Evolutionary conservation across 2,113 vertebrate species (phyloP).

Genomic region (Leucoraja erinaceus): DNA sequence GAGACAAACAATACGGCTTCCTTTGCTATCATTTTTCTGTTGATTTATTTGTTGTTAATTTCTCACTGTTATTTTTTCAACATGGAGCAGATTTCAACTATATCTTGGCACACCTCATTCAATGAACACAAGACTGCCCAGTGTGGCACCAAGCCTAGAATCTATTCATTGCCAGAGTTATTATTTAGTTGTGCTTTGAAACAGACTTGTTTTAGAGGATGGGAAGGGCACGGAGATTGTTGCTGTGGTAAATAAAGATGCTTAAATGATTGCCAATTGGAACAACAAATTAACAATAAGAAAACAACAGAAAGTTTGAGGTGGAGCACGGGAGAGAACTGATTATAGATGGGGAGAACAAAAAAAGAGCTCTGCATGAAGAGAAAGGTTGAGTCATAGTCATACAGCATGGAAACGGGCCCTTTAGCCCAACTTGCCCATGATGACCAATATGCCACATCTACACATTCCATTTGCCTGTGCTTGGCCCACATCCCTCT

Average conservation of each 20-base stretch:
- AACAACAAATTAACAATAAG: not conserved
- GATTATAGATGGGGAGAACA: not conserved
- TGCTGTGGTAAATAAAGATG: not conserved
- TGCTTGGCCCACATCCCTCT: no score
- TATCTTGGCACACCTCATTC: not conserved
- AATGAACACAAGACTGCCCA: not conserved
- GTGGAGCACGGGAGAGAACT: not conserved
- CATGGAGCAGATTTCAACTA: not conserved
- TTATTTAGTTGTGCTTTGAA: not conserved
- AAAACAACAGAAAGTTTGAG: no score
- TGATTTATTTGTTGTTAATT: not conserved
- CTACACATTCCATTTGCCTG: no score
- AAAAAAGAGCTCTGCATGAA: not conserved
- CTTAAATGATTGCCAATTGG: not conserved
- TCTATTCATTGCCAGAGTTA: not conserved
- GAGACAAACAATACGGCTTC: not conserved
- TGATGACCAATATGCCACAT: no score
- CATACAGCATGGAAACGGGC: not conserved
- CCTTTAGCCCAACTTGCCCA: no score
- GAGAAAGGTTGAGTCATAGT: not conserved
- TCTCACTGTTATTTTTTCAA: slow-evolving; percentile 3
- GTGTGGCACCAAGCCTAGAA: not conserved
- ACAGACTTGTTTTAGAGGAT: not conserved
- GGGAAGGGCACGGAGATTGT: not conserved
- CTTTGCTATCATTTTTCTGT: not conserved